Percentiles rank a stretch among this genome's conserved stretches.
phyloP scores from a whole-genome alignment of 2,113 vertebrate species.

The Chaenocephalus aceratus region DNA sequence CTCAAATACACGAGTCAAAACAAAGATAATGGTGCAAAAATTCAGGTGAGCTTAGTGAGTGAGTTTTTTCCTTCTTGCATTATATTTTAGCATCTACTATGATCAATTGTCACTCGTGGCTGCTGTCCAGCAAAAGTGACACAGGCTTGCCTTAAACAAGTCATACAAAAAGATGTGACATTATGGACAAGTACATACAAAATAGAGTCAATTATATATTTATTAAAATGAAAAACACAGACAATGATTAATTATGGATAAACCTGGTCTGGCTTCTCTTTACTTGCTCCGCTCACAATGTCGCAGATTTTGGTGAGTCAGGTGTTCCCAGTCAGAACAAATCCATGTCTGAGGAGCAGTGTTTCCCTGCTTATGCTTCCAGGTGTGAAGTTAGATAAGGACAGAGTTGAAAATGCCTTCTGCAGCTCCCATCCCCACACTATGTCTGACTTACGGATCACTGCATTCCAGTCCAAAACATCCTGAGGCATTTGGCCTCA shows the following conservation, averaged over 20 bases:
- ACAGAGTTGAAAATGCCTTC: conserved; percentile 50
- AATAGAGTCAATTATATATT: not conserved
- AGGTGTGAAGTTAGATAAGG: conserved; percentile 73
- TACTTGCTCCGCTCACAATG: conserved; percentile 1
- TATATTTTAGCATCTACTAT: not conserved
- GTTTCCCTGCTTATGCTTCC: conserved; percentile 40
- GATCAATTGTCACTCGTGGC: not conserved
- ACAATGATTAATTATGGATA: conserved; percentile 7
- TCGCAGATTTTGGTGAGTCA: conserved; percentile 48
- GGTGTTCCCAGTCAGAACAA: conserved; percentile 48
- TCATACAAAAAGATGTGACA: not conserved
- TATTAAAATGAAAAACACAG: not conserved
- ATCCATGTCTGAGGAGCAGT: conserved; percentile 24
- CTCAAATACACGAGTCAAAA: too few species aligned
- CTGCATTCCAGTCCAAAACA: conserved; percentile 34
- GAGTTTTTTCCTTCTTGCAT: not conserved
- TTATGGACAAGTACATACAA: not conserved
- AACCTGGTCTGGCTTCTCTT: conserved; percentile 16
- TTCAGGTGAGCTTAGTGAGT: too few species aligned
- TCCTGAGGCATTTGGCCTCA: conserved; percentile 18
- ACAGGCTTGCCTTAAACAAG: not conserved
- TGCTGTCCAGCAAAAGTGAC: not conserved
- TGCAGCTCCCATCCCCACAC: conserved; percentile 15
- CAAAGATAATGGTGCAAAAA: too few species aligned
- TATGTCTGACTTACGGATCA: conserved; percentile 15